These are phyloP conservation scores for Epinotia nisella DNA, from an alignment of 2,888 invertebrate genomes.

Conservation along the genomic window DNA sequence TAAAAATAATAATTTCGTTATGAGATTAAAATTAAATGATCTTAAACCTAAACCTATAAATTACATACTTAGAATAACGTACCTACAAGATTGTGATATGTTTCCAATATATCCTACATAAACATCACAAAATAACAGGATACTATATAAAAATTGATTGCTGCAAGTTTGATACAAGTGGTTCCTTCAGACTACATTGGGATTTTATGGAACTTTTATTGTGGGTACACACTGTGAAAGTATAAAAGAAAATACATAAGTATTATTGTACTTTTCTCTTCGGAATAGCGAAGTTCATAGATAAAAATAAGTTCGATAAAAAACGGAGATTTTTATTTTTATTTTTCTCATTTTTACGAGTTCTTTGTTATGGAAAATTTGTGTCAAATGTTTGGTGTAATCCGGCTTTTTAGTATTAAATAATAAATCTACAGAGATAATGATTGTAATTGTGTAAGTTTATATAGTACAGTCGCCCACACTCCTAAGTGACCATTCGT, in stretches of 20 bases:
- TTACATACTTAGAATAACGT: background rate
- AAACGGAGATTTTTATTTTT: background rate
- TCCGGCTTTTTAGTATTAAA: no score
- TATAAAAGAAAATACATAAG: conserved; percentile 20
- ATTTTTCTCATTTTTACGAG: no score
- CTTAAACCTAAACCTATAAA: no score
- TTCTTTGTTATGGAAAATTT: background rate
- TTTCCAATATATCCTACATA: background rate
- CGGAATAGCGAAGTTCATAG: background rate
- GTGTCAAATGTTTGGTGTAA: background rate
- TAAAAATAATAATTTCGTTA: no score
- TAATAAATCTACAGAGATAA: no score
- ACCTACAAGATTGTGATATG: background rate
- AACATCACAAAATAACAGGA: conserved; percentile 24
- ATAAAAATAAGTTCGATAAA: background rate
- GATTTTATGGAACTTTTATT: conserved; percentile 39
- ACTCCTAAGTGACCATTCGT: no score
- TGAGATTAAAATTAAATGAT: no score
- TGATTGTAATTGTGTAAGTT: no score
- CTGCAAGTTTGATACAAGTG: conserved; percentile 16
- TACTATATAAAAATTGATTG: conserved; percentile 26
- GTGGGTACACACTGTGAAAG: conserved; percentile 17
- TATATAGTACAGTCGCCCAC: no score
- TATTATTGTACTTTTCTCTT: conserved; percentile 4
- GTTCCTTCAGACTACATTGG: conserved; percentile 6